These are phyloP conservation scores for Nannobrachium achirus DNA, from an alignment of 2,113 vertebrate species.

Conservation along the genomic window DNA sequence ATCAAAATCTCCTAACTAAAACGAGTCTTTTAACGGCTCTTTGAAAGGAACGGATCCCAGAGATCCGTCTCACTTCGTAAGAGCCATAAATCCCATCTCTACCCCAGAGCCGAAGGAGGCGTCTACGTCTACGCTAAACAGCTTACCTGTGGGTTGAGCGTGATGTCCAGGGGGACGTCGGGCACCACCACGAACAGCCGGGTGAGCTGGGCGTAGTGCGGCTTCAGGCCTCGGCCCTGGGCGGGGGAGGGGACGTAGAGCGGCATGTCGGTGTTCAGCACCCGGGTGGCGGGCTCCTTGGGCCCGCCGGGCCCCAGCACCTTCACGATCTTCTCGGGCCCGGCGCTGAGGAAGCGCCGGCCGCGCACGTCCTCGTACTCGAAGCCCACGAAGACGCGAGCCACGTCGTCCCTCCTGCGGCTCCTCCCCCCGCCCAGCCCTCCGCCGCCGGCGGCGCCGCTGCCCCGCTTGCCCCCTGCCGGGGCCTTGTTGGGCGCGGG, in stretches of 20 bases:
- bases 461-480: constrained; percentile 87
- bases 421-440: constrained; percentile 88
- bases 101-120: too few relatives aligned
- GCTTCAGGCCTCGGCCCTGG: constrained; percentile 93
- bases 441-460: constrained; percentile 78
- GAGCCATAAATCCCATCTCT: too few relatives aligned
- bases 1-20: too few relatives aligned
- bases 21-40: too few relatives aligned
- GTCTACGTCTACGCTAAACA: too few relatives aligned
- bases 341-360: constrained; percentile 93
- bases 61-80: too few relatives aligned
- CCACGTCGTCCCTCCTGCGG: constrained; percentile 91
- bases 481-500: constrained; percentile 93
- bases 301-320: constrained; percentile 93
- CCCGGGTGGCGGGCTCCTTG: constrained; percentile 92
- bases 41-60: too few relatives aligned
- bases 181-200: constrained; percentile 95
- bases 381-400: constrained; percentile 94
- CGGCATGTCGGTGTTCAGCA: constrained; percentile 96
- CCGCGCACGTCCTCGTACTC: constrained; percentile 96
- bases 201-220: constrained; percentile 92
- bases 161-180: constrained; percentile 92
- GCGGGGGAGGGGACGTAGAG: constrained; percentile 93
- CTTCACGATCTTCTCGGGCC: constrained; percentile 96
- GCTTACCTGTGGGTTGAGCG: constrained; percentile 93